These are phyloP conservation scores for Upupa epops DNA, from an alignment of 2,113 vertebrate genomes.

Conservation along the genomic window DNA sequence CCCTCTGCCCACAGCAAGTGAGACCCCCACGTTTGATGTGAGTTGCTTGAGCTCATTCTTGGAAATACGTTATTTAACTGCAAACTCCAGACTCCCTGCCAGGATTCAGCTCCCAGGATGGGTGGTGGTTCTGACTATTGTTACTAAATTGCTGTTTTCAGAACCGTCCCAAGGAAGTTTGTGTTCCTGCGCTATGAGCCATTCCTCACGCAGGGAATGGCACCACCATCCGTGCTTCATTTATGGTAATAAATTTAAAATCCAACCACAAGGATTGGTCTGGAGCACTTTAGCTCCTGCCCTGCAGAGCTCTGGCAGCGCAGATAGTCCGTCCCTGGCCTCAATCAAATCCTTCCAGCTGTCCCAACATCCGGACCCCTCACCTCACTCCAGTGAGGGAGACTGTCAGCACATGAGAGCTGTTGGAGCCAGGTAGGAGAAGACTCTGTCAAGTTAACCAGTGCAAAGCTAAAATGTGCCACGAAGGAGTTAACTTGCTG, in stretches of 20 bases:
- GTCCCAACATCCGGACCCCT: accelerated
- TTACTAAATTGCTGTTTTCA: neutral
- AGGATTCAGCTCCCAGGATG: neutral
- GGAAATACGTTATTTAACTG: neutral
- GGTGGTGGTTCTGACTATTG: neutral
- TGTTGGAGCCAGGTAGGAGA: neutral
- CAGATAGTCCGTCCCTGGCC: neutral
- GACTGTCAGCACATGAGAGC: neutral
- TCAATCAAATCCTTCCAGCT: neutral
- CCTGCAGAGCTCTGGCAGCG: neutral
- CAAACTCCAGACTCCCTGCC: neutral
- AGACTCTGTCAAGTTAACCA: accelerated
- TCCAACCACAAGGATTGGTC: neutral
- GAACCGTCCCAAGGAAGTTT: neutral
- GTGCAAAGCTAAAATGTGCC: accelerated
- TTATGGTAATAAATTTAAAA: neutral
- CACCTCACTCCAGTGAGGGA: neutral
- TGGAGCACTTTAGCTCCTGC: neutral
- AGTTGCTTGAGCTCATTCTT: neutral
- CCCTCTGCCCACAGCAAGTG: neutral
- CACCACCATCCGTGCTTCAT: neutral
- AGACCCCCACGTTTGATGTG: neutral
- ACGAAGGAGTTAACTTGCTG: neutral
- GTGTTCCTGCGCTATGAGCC: neutral
- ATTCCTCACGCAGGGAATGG: neutral